A percentile compares a stretch with the other conserved stretches of the same genome.
phyloP scores from a whole-genome alignment of 1,140 invertebrate genomes.

The Asobara japonica region DNA sequence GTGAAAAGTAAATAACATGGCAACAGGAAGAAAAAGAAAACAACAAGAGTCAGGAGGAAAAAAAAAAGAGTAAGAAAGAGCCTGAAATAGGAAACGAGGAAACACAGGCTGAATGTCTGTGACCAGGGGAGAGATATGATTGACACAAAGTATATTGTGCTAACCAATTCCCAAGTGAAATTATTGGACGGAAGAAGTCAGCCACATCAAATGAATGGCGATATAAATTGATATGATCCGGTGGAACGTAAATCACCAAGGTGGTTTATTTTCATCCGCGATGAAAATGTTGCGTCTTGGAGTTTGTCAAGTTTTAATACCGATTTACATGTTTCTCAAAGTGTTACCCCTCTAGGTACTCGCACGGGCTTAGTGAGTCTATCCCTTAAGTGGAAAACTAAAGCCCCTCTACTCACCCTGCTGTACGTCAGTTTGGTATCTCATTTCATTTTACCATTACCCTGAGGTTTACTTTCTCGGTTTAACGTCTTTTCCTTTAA shows the following conservation, averaged over 20 bases:
- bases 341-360: slow-evolving; percentile 4
- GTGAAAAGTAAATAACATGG: slow-evolving; percentile 1
- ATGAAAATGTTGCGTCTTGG: slow-evolving; percentile 9
- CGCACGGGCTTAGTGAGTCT: slow-evolving; percentile 20
- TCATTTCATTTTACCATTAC: slow-evolving; percentile 20
- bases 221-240: neutral
- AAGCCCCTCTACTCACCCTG: slow-evolving; percentile 20
- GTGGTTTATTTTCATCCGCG: neutral
- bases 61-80: neutral
- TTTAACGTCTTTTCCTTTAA: slow-evolving; percentile 7
- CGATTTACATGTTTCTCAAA: slow-evolving; percentile 27
- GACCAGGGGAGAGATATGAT: neutral
- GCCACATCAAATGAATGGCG: neutral
- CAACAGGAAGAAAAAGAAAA: neutral
- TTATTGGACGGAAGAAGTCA: neutral
- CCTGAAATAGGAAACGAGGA: neutral
- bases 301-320: slow-evolving; percentile 18
- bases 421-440: slow-evolving; percentile 14
- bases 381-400: slow-evolving; percentile 30
- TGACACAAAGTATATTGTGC: neutral
- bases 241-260: neutral
- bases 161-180: neutral
- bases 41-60: neutral
- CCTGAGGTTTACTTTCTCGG: neutral
- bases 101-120: no score